Evolutionary conservation across 2,888 invertebrate genomes (phyloP).

Genomic region (Pachycephus smyrnensis): DNA sequence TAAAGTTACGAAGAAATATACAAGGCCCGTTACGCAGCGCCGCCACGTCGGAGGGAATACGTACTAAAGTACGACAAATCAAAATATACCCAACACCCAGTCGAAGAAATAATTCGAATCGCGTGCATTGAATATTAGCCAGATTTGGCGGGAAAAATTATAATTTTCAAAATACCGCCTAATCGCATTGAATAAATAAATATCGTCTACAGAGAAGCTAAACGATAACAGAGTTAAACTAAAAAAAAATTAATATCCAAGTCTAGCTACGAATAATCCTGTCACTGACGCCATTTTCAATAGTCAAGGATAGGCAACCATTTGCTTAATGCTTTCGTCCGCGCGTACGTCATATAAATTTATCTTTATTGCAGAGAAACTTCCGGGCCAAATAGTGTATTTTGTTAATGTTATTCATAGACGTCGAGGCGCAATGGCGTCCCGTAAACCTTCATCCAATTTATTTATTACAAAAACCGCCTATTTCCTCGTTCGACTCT

Average conservation of each 20-base stretch:
- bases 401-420: background rate
- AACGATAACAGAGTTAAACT: too few species aligned
- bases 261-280: too few species aligned
- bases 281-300: too few species aligned
- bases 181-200: too few species aligned
- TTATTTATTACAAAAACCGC: background rate
- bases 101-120: too few species aligned
- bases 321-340: conserved; percentile 15
- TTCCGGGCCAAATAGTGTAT: conserved; percentile 3
- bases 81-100: background rate
- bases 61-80: background rate
- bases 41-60: background rate
- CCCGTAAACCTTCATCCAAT: background rate
- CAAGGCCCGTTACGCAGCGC: background rate
- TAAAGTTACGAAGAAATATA: conserved; percentile 21
- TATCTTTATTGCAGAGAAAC: conserved; percentile 36
- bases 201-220: too few species aligned
- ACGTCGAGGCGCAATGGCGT: background rate
- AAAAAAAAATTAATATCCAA: too few species aligned
- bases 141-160: too few species aligned
- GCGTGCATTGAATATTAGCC: too few species aligned
- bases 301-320: too few species aligned
- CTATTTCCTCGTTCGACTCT: background rate
- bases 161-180: too few species aligned
- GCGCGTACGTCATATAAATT: conserved; percentile 38